These are phyloP conservation scores for Dasyurus viverrinus DNA, from an alignment of 2,113 vertebrate genomes.

Conservation along the genomic window DNA sequence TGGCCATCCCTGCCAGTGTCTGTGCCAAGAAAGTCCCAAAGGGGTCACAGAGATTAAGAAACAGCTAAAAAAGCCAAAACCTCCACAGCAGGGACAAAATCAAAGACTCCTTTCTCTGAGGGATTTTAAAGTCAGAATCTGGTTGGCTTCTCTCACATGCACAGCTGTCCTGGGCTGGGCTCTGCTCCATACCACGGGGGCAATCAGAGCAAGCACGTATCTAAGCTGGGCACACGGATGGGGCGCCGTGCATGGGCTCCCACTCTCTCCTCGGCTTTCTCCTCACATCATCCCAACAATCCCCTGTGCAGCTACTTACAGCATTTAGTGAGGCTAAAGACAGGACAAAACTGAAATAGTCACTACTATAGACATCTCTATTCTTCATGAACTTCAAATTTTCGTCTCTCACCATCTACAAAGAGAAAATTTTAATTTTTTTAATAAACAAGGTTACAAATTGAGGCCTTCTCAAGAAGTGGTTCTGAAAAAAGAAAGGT, in stretches of 20 bases:
- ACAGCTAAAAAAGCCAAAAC: neutral
- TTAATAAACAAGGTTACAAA: conserved; percentile 41
- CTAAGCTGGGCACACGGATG: neutral
- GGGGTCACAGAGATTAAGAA: neutral
- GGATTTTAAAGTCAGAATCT: neutral
- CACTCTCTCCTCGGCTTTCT: neutral
- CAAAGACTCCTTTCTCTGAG: neutral
- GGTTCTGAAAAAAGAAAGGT: neutral
- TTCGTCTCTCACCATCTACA: conserved; percentile 97
- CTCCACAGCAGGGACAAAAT: neutral
- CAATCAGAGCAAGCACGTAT: neutral
- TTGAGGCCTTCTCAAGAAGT: neutral
- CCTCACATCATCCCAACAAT: neutral
- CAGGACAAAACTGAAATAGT: conserved; percentile 98
- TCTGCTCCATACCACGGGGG: too few species aligned
- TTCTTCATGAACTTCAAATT: conserved; percentile 99
- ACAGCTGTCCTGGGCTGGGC: neutral
- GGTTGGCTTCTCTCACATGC: neutral
- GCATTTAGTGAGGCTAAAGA: conserved; percentile 96
- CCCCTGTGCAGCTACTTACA: conserved; percentile 82
- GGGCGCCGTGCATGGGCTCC: neutral
- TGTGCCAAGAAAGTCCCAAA: neutral
- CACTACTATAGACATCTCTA: conserved; percentile 97
- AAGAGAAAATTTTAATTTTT: conserved; percentile 56
- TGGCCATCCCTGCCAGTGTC: neutral